Evolutionary conservation across 2,888 invertebrate genomes (phyloP), one percentile per base, ranked within the genome.

Genomic region (Rhagonycha lutea): DNA sequence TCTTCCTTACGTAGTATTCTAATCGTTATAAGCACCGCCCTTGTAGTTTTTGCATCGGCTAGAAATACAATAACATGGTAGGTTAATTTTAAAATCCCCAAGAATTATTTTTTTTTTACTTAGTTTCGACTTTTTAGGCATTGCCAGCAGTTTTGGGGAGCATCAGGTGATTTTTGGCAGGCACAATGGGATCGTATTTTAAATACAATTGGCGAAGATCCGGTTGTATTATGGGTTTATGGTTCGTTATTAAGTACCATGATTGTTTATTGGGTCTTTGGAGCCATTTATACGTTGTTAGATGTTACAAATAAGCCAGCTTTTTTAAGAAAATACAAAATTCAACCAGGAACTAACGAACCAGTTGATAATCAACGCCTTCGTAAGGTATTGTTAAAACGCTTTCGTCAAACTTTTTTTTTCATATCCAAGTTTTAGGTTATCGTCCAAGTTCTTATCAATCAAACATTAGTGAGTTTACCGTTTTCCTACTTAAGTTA

Each of bases 131-230:
- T 14, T 86, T 89, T 81, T 82, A 95, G 94, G 94, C 94, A 95
- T 87, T 88, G 95, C 80, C 94, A 95, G 87, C 89, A 91, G 84
- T 94, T 95, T 85, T 95, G 95, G 95, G 95, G 95, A 72, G 94
- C 94, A 11, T 94, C 94, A 7, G 95, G 95, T 14, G 93, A 95
- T 84, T 95, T 95, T 85, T 95, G 95, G 95, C 95, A 95, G 85
- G 91, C 93, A 12, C 92, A 92, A 83, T 96, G 95, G 95, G 93
- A 94, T 83, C 91, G 91, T 85, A 91, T 95, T 81, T 88, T 94
- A 79, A 90, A 92, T 82, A 89, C 88, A 63, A 88, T 92, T 65
- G 93, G 93, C 14, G 92, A 93, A 83, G 92, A 94, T 87, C 92
- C 92, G 0, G 89, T 91, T 78, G 88, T 89, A 4, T 86, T 94